Conservation (phyloP, 2,113 vertebrate species). For the Xenopus laevis region DNA sequence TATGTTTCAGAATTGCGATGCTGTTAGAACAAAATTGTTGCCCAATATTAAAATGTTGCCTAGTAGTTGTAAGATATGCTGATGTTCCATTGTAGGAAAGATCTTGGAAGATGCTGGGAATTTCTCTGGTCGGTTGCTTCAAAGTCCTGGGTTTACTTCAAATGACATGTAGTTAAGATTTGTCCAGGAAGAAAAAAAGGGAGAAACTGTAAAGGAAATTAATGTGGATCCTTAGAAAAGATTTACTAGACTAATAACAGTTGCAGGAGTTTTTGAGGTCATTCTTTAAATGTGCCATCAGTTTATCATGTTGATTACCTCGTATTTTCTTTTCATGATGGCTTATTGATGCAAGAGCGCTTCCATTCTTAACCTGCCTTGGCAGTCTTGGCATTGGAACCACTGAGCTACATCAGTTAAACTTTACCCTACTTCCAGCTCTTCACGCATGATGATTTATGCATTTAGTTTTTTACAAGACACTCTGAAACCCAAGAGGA, state of each 20-base stretch:
- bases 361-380: background rate
- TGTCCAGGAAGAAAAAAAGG: background rate
- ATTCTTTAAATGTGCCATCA: background rate
- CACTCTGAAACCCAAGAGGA: conserved; percentile 6
- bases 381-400: background rate
- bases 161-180: background rate
- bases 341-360: background rate
- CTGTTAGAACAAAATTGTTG: too few relatives aligned
- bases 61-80: too few relatives aligned
- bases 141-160: too few relatives aligned
- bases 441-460: conserved; percentile 21
- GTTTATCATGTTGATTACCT: background rate
- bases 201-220: background rate
- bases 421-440: background rate
- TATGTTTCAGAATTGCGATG: too few relatives aligned
- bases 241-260: background rate
- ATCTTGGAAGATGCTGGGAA: too few relatives aligned
- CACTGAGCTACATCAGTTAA: conserved; percentile 9
- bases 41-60: too few relatives aligned
- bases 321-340: background rate
- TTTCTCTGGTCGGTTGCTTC: too few relatives aligned
- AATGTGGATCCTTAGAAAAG: background rate
- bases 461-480: conserved; percentile 6
- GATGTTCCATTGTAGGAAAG: too few relatives aligned
- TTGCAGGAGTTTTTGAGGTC: background rate